Evolutionary conservation across 1,140 invertebrate species (phyloP), one percentile per base, ranked within the genome.

Genomic region (Argopecten irradians): DNA sequence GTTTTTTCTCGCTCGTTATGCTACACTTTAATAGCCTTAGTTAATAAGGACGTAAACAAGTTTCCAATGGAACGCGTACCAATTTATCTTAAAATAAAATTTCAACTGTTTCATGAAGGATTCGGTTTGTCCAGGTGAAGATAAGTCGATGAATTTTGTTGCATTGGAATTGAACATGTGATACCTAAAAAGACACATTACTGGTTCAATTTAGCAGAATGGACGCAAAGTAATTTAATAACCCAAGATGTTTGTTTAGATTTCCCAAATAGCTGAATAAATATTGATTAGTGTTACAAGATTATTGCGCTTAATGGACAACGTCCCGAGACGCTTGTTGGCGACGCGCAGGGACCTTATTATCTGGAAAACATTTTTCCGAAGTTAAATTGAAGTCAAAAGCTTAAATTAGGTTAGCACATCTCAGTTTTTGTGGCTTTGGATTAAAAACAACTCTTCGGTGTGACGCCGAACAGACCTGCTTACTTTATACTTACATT

Each of bases 351-450:
- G 55, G 55, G 55, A 46, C 16, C 7, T 71, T 71, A 71, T 71
- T 5, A 71, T 28, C n/a, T 5, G 22, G 16, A 71, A n/a, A 71
- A 71, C 14, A 1, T 71, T 71, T 71, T 22, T 71, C 55, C 55
- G 55, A 71, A 71, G n/a, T 71, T n/a, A 71, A 71, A 71, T 71
- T 71, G 55, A 71, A 71, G 55, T 71, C 55, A 71, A 71, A 71
- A 71, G 22, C 22, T 71, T 71, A n/a, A 71, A 71, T 71, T 71
- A 71, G 22, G 55, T 71, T 71, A 71, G 2, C 22, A n/a, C n/a
- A 8, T 71, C n/a, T n/a, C 8, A n/a, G 1, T 5, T 71, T 71
- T 28, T 28, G 55, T 28, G 55, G 28, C 1, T n/a, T n/a, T 71
- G n/a, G 8, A 28, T 71, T 46, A 19, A 11, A 46, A 19, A 46